These are phyloP conservation scores for Paralichthys olivaceus DNA, from an alignment of 2,113 vertebrate genomes.

Conservation along the genomic window DNA sequence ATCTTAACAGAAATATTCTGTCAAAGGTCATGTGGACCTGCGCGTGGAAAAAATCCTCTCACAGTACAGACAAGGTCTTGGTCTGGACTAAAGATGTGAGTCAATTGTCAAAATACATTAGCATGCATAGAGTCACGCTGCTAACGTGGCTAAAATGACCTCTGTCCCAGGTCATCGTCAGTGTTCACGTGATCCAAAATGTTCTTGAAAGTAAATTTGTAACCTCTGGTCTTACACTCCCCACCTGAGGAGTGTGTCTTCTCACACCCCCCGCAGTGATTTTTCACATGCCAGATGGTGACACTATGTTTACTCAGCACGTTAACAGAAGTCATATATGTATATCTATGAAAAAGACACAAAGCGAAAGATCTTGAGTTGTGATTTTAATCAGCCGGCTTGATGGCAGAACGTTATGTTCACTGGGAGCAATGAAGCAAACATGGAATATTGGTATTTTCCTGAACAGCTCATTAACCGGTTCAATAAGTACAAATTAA, in stretches of 20 bases:
- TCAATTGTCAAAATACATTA: not conserved
- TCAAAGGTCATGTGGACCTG: too few species aligned
- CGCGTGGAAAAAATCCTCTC: too few species aligned
- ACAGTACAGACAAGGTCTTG: too few species aligned
- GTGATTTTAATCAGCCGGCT: constrained; percentile 66
- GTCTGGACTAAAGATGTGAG: too few species aligned
- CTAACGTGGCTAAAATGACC: not conserved
- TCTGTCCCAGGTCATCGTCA: not conserved
- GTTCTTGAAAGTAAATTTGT: constrained; percentile 4
- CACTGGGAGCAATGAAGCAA: constrained; percentile 59
- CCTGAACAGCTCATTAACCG: constrained; percentile 70
- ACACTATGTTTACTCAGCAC: constrained; percentile 51
- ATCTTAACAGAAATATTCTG: too few species aligned
- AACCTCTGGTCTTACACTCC: not conserved
- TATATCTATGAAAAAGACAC: constrained; percentile 34
- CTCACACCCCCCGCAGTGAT: constrained; percentile 8
- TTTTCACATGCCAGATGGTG: constrained; percentile 51
- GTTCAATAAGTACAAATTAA: constrained; percentile 71
- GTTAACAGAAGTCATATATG: constrained; percentile 53
- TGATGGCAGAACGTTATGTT: constrained; percentile 56
- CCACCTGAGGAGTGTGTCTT: constrained; percentile 17
- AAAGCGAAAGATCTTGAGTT: constrained; percentile 59
- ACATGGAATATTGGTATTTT: constrained; percentile 53
- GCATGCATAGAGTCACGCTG: not conserved
- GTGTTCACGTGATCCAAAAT: not conserved